Base-by-base conservation (phyloP, 1,140 invertebrate species). In the Monochamus saltuarius region DNA sequence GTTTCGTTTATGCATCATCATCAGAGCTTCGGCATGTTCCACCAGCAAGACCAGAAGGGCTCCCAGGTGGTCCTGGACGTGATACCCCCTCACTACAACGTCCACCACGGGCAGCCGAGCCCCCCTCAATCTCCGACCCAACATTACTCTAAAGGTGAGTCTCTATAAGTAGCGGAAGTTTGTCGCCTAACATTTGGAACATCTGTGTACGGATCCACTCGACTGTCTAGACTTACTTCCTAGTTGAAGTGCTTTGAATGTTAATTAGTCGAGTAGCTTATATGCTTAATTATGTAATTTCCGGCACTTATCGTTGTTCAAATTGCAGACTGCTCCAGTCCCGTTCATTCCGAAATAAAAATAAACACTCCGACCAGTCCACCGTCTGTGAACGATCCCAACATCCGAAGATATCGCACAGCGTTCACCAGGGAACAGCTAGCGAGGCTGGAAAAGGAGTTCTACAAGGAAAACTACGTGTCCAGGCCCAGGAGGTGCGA, bases 361-460 rank as follows among this genome's bases (percentile, higher is more conserved):
- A 56, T 42, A 8, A 66, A 59, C 13, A 56, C 67, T 7, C 57
- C 69, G 8, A 47, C 47, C 3, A 29, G 53, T 67, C 73, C 63
- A 70, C 22, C 79, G 8, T 73, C 75, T 1, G 71, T 77, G 0
- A 75, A 78, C 58, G 86, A 88, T 67, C 84, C 85, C 13, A 87
- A 85, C 54, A 88, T 94, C 53, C 84, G 97, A 55, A 83, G 98
- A 46, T 99, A 99, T 73, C 82, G 98, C 19, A 99, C 98, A 0
- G 97, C 97, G 0, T 99, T 99, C 79, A 97, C 94, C 0, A 82
- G 95, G 22, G 97, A 99, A 73, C 98, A 99, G 77, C 79, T 99
- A 14, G 85, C 83, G 0, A 82, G 94, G 38, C 79, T 99, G n/a
- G 98, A 99, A 78, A 95, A 96, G 70, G 97, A 99, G 76, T 99